Percentiles rank a stretch among this genome's conserved stretches.
Conservation (phyloP, 30 jellyfish, hydroid and myxozoan species). For the Cassiopea xamachana region DNA sequence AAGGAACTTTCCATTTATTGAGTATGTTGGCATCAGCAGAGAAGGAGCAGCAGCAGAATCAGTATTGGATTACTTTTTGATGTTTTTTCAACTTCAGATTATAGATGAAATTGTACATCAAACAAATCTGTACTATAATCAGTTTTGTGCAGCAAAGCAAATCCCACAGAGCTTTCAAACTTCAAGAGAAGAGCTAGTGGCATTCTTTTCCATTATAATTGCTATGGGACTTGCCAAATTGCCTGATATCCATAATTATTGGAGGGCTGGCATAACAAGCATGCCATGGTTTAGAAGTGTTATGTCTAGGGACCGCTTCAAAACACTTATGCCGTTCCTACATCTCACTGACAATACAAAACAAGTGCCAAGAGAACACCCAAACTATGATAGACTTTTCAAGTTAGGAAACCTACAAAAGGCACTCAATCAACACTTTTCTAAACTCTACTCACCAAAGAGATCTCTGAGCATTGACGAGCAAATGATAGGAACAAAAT, state of each 20-base stretch:
- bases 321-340: conserved; percentile 9
- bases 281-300: conserved; percentile 29
- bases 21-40: conserved; percentile 4
- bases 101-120: conserved; percentile 8
- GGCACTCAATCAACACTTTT: not conserved
- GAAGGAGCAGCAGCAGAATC: conserved; percentile 18
- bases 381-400: conserved; percentile 25
- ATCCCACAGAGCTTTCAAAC: not conserved
- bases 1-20: not conserved
- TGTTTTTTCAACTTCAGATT: conserved; percentile 1
- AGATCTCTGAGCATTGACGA: conserved; percentile 23
- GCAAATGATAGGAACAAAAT: conserved; percentile 48
- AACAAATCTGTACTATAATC: conserved; percentile 2
- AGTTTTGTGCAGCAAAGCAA: not conserved
- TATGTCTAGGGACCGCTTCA: not conserved
- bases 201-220: not conserved
- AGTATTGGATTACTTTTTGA: not conserved
- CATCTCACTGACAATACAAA: conserved; percentile 46
- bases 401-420: conserved; percentile 19
- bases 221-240: conserved; percentile 27
- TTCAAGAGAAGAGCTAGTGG: not conserved
- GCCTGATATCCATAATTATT: conserved; percentile 14
- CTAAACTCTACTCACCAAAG: not conserved
- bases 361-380: not conserved
- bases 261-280: conserved; percentile 14